Evolutionary conservation across 2,113 vertebrate species (phyloP), one percentile per base, ranked within the genome.

Genomic region (Lycaon pictus): DNA sequence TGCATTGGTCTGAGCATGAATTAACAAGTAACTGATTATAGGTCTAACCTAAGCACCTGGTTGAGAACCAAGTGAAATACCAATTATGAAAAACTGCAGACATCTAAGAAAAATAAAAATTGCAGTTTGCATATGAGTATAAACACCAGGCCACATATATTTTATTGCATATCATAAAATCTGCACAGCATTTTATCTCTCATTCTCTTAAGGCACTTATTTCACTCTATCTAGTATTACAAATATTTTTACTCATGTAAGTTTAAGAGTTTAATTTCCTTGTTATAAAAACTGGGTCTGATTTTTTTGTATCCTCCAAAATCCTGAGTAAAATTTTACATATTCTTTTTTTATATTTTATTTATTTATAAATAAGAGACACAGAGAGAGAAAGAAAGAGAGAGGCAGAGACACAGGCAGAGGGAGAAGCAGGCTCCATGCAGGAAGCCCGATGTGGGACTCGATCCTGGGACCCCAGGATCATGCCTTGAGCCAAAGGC

Each of bases 81-180:
- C 43, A 43, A 6, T 56, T 90, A 90, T 35, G 20, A 80, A 84
- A 95, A 93, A 55, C 13, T 80, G 0, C 65, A 96, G 25, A 56
- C 11, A 92, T 12, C 35, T 58, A 92, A 51, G 72, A 92, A 88
- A 95, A 95, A 79, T 62, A 90, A 90, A 67, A 93, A 51, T 19
- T 93, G 4, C 16, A 88, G n/a, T 77, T 71, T 65, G 23, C 11
- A 13, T 23, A 27, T 76, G 27, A 56, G 22, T 25, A 60, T 90
- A 65, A 94, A 90, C 84, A 94, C 10, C 37, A 91, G 77, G 53
- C 17, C 79, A 95, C 56, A 83, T 65, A 43, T 60, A 93, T 51
- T 93, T 72, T 91, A 88, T 80, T 88, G 29, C 23, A 27, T 51
- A 93, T 87, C 43, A 80, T 86, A 82, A 82, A 97, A n/a, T 74